Evolutionary conservation across 2,888 invertebrate genomes (phyloP), one percentile per base, ranked within the genome.

Genomic region (Callyntrura sp.): DNA sequence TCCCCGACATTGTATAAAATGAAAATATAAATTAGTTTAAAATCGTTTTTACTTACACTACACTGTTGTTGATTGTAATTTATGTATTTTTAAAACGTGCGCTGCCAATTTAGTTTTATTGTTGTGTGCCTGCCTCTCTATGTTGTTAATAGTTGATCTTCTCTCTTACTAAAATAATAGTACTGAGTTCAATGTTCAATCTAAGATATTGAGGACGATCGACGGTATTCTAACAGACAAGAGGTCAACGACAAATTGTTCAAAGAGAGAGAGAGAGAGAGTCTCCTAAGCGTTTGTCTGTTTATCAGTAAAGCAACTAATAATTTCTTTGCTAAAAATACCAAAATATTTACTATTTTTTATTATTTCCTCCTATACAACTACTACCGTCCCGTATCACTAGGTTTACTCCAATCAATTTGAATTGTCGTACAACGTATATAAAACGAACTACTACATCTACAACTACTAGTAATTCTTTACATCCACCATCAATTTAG

Each of bases 361-460:
- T 17, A 43, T 35, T 70, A 43, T 70, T 70, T 70, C 43, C 70
- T 70, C 70, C 48, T 73, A 9, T 51, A 51, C 14, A 17, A 14
- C 17, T 57, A 17, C 3, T 57, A 17, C 57, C n/a, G n/a, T n/a
- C 1, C 14, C 55, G 25, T 11, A 25, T 45, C 11, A 35, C 70
- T 20, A 35, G 11, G 23, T 25, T 25, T 25, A 6, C 62, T 23
- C 62, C 62, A 0, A 11, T 62, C 8, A 62, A 23, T 1, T 5
- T 8, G 11, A 8, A 35, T 35, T 35, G 35, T 35, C 35, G 35
- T 35, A 35, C 35, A 35, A 35, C 35, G 6, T 35, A 35, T 11
- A 9, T 25, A 62, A 25, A 25, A 14, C 23, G 9, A 4, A 62
- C 35, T 35, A 35, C 35, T 62, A 62, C 25, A 25, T 11, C 23